A percentile compares a stretch with the other conserved stretches of the same genome.
These are phyloP conservation scores for Eretmochelys imbricata DNA, from an alignment of 2,113 vertebrate species.

Conservation along the genomic window DNA sequence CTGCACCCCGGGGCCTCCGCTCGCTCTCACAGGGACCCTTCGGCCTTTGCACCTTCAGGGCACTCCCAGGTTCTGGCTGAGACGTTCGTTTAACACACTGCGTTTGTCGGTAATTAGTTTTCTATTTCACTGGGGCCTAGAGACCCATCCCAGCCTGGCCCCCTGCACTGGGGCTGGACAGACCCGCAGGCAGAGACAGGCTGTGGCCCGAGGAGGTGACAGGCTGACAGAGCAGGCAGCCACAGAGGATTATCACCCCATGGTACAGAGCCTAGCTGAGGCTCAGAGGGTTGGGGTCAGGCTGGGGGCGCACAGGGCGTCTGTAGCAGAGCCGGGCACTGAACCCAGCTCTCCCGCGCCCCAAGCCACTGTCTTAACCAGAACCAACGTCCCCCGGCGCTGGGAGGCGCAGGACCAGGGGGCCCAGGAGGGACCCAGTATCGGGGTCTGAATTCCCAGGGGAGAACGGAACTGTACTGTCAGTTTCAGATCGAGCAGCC, in stretches of 20 bases:
- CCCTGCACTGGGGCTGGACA: not conserved
- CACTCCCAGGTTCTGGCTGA: too few species aligned
- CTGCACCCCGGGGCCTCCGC: too few species aligned
- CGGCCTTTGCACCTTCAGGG: too few species aligned
- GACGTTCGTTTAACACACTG: too few species aligned
- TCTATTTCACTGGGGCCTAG: not conserved
- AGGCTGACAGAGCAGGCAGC: fast-evolving
- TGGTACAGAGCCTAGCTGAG: not conserved
- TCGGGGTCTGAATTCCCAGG: not conserved
- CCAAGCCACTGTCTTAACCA: not conserved
- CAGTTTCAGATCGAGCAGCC: not conserved
- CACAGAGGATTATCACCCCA: fast-evolving
- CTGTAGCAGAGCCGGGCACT: not conserved
- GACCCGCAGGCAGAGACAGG: not conserved
- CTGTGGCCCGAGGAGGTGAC: fast-evolving
- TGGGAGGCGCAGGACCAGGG: not conserved
- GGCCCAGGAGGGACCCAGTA: not conserved
- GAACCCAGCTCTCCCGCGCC: not conserved
- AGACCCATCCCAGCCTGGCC: not conserved
- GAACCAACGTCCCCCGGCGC: fast-evolving
- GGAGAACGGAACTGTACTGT: not conserved
- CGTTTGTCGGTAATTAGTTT: too few species aligned
- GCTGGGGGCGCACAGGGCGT: not conserved
- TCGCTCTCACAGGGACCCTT: too few species aligned
- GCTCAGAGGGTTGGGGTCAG: too few species aligned